These are phyloP conservation scores for Eulacestoma nigropectus DNA, from an alignment of 2,113 vertebrate genomes.

Conservation along the genomic window DNA sequence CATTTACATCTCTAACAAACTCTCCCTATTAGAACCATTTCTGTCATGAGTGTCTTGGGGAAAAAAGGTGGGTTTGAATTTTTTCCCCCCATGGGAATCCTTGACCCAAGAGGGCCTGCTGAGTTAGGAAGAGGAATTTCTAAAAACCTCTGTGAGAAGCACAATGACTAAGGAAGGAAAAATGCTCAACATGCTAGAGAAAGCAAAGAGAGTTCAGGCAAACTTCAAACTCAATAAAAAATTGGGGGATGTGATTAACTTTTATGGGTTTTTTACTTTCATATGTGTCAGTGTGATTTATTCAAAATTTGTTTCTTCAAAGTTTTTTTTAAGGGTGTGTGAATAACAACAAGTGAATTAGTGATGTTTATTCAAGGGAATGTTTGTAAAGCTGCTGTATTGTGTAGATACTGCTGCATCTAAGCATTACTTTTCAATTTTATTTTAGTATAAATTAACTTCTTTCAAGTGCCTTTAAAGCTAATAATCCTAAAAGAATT, in stretches of 20 bases:
- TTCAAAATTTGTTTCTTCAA: not conserved
- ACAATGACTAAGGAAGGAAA: not conserved
- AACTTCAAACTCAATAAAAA: not conserved
- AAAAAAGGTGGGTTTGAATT: fast-evolving
- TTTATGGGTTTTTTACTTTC: not conserved
- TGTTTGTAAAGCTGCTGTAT: not conserved
- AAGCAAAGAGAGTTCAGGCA: not conserved
- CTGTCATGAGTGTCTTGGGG: not conserved
- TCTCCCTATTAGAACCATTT: not conserved
- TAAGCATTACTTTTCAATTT: constrained; percentile 59
- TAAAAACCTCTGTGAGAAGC: not conserved
- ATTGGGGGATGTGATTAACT: not conserved
- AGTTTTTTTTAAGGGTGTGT: not conserved
- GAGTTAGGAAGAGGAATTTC: not conserved
- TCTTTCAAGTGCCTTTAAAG: constrained; percentile 57
- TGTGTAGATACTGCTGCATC: constrained; percentile 18
- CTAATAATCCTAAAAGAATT: constrained; percentile 73
- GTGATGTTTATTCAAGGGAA: not conserved
- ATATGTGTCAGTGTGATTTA: not conserved
- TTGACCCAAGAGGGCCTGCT: not conserved
- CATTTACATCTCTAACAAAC: not conserved
- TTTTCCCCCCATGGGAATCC: fast-evolving
- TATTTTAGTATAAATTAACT: constrained; percentile 68
- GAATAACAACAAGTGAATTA: not conserved
- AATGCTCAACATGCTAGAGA: not conserved